Evolutionary conservation across 2,797 vertebrate species (phyloP), one percentile per base, ranked within the genome.

Genomic region (Taeniopygia guttata): DNA sequence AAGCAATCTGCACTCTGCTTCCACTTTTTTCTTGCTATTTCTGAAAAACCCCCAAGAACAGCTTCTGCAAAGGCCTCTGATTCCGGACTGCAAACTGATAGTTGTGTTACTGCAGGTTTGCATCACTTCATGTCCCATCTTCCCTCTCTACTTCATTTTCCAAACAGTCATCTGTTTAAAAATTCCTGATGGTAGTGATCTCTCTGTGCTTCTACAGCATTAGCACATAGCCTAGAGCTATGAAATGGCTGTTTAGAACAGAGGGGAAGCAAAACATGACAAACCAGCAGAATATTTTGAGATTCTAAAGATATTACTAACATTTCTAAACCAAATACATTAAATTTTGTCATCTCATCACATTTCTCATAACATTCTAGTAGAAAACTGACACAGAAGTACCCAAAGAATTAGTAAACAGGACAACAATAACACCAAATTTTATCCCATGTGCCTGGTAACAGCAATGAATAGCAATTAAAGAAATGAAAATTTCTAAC

Each of bases 141-240:
- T 83, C 64, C 45, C 34, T 84, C 48, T 60, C 25, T 21, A 36
- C 70, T 87, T 87, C 27, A 43, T 54, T 78, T 89, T 88, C 82
- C 29, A 58, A 94, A 76, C 63, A 85, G 76, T 90, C 80, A 88
- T 94, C 80, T 81, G 46, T 77, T 88, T 63, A 81, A 78, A 86
- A 78, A 88, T 69, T 88, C 76, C 73, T 88, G 91, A 91, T 84
- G 69, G 62, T 70, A 81, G 56, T 30, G 62, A 88, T 94, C 62
- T 34, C 82, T 68, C 79, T 76, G 43, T 32, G 58, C 46, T 52
- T 86, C 48, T 66, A 66, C 66, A 90, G 46, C 66, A 91, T 52
- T 30, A 94, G 36, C 73, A 86, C 48, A 66, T 38, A 84, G 87
- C 90, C 93, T 49, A 55, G n/a, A 90, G 96, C 96, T 91, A 75